Conservation (phyloP, 2,888 invertebrate species). For the Stratiomys singularior region DNA sequence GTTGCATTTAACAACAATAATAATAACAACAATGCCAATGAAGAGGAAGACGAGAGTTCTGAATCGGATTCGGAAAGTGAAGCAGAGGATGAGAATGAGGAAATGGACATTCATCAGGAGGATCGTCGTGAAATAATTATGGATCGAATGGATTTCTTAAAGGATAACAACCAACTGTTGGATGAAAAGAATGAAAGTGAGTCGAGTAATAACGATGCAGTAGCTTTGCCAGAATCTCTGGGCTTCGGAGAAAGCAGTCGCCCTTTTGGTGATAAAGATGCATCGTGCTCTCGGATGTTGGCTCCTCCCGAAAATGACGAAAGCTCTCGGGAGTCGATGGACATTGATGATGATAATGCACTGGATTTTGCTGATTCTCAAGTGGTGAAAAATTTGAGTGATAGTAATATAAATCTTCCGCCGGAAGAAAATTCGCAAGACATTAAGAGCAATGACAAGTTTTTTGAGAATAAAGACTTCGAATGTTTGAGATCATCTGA, state of each 20-base stretch:
- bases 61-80: slow-evolving; percentile 45
- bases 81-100: slow-evolving; percentile 48
- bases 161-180: slow-evolving; percentile 40
- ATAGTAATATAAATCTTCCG: slow-evolving; percentile 19
- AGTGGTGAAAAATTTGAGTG: slow-evolving; percentile 37
- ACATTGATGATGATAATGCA: slow-evolving; percentile 51
- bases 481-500: slow-evolving; percentile 16
- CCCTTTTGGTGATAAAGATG: slow-evolving; percentile 47
- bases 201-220: slow-evolving; percentile 31
- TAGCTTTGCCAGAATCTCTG: background rate
- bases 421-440: slow-evolving; percentile 35
- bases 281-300: slow-evolving; percentile 15
- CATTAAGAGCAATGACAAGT: slow-evolving; percentile 18
- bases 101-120: slow-evolving; percentile 33
- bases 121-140: slow-evolving; percentile 48
- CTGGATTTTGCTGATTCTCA: slow-evolving; percentile 46
- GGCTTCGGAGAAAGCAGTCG: slow-evolving; percentile 48
- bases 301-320: slow-evolving; percentile 53
- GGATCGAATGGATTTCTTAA: slow-evolving; percentile 50
- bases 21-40: slow-evolving; percentile 47
- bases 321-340: slow-evolving; percentile 53
- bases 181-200: slow-evolving; percentile 43
- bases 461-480: slow-evolving; percentile 33
- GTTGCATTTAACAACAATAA: slow-evolving; percentile 45
- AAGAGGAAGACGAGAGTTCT: slow-evolving; percentile 49